phyloP scores from a whole-genome alignment of 2,797 vertebrate species.

The Poeciliopsis gracilis region DNA sequence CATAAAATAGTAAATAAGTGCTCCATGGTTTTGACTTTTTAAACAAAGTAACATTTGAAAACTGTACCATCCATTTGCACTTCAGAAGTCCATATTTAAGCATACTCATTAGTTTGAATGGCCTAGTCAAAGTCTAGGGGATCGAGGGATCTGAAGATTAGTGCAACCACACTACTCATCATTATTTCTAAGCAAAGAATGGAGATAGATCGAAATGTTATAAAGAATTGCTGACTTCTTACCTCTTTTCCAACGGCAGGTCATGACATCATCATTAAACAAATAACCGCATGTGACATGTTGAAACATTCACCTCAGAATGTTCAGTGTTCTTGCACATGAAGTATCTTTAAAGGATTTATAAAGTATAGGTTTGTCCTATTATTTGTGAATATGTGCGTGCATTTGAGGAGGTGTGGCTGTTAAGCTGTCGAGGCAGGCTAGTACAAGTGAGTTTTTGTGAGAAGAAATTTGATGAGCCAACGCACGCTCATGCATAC shows the following conservation, averaged over 20 bases:
- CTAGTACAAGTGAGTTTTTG: constrained; percentile 47
- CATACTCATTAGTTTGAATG: background rate
- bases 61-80: background rate
- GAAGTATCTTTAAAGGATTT: background rate
- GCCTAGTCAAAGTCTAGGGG: background rate
- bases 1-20: background rate
- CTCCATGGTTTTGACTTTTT: background rate
- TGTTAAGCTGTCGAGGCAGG: constrained; percentile 29
- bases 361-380: constrained; percentile 9
- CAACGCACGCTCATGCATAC: background rate
- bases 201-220: background rate
- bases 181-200: background rate
- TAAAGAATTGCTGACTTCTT: background rate
- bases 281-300: background rate
- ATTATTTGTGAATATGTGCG: constrained; percentile 1
- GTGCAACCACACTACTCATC: background rate
- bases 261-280: background rate
- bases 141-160: background rate
- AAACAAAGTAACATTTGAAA: background rate
- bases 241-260: background rate
- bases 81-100: background rate
- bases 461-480: constrained; percentile 7
- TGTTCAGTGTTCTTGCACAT: background rate
- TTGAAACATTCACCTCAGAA: constrained; percentile 14
- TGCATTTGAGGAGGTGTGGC: constrained; percentile 22